Evolutionary conservation across 2,888 invertebrate genomes (phyloP).

Genomic region (Microctonus aethiopoides): DNA sequence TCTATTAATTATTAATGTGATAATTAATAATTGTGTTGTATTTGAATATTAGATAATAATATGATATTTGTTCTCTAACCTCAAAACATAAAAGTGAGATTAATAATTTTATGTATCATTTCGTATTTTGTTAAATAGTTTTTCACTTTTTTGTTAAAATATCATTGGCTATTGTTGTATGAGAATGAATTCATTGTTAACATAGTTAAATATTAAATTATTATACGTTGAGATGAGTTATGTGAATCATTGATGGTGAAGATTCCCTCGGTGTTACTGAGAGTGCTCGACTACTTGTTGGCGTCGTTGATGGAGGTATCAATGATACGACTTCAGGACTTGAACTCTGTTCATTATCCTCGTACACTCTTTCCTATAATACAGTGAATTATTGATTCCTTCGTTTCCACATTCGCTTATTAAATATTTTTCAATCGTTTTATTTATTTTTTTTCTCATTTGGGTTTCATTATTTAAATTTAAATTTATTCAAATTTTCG

Average conservation of each 20-base stretch:
- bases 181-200: not conserved
- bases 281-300: slow-evolving; percentile 70
- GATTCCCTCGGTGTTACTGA: slow-evolving; percentile 69
- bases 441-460: slow-evolving; percentile 32
- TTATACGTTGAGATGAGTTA: slow-evolving; percentile 46
- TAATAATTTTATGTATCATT: not conserved
- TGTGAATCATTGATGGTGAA: slow-evolving; percentile 71
- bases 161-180: not conserved
- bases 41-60: no score
- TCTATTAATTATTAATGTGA: no score
- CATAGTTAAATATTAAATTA: slow-evolving; percentile 30
- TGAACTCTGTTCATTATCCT: slow-evolving; percentile 59
- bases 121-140: not conserved
- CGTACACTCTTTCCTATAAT: slow-evolving; percentile 63
- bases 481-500: slow-evolving; percentile 16
- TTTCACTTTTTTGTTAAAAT: not conserved
- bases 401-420: slow-evolving; percentile 30
- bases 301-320: slow-evolving; percentile 73
- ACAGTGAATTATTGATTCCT: slow-evolving; percentile 58
- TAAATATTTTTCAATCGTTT: slow-evolving; percentile 15
- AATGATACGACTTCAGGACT: slow-evolving; percentile 79
- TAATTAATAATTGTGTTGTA: no score
- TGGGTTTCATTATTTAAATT: not conserved
- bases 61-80: no score
- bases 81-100: not conserved